A percentile compares a stretch with the other conserved stretches of the same genome.
These are phyloP conservation scores for Ranitomeya imitator DNA, from an alignment of 2,113 vertebrate species.

Conservation along the genomic window DNA sequence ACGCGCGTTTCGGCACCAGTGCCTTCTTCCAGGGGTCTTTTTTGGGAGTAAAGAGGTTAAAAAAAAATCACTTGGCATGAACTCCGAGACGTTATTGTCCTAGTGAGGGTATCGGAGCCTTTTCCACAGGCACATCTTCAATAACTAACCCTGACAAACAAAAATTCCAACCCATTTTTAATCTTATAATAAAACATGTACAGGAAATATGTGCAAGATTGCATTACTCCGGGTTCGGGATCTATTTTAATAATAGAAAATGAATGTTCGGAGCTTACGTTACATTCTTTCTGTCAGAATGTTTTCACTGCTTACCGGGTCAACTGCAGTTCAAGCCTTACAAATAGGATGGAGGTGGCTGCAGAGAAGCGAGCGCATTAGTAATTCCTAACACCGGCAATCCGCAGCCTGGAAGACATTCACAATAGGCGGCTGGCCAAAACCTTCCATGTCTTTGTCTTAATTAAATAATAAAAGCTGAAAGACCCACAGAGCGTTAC, in stretches of 20 bases:
- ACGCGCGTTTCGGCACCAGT: too few relatives aligned
- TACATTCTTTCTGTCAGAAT: slow-evolving; percentile 75
- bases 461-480: slow-evolving; percentile 61
- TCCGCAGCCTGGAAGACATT: slow-evolving; percentile 58
- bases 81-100: not conserved
- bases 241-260: slow-evolving; percentile 49
- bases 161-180: slow-evolving; percentile 31
- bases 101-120: not conserved
- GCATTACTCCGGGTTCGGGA: slow-evolving; percentile 15
- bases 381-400: slow-evolving; percentile 58
- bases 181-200: slow-evolving; percentile 49
- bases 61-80: not conserved
- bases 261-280: slow-evolving; percentile 68
- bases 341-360: slow-evolving; percentile 69
- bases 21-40: too few relatives aligned
- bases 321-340: slow-evolving; percentile 80
- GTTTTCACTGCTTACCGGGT: slow-evolving; percentile 72
- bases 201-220: slow-evolving; percentile 57
- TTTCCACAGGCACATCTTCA: not conserved
- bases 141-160: slow-evolving; percentile 16
- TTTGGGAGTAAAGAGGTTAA: not conserved
- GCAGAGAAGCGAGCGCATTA: slow-evolving; percentile 60
- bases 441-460: slow-evolving; percentile 53
- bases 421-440: slow-evolving; percentile 58
- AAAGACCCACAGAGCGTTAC: slow-evolving; percentile 25